Evolutionary conservation across 2,888 invertebrate species (phyloP).

Genomic region (Alentia gelatinosa): DNA sequence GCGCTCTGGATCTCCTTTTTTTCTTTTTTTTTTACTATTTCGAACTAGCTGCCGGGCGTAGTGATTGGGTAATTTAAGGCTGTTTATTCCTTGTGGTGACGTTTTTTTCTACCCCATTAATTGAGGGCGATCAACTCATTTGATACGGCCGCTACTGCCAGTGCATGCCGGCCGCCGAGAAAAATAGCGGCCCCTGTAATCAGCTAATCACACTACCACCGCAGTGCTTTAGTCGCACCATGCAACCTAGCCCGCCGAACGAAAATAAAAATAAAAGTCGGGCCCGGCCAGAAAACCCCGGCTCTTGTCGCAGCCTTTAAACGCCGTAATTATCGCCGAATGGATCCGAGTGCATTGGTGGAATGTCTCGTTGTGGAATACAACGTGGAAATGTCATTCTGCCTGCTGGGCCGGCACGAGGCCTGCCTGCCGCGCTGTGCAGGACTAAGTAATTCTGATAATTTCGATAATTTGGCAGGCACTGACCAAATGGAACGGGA

Average conservation of each 20-base stretch:
- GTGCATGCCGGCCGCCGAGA: neutral
- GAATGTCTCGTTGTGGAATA: neutral
- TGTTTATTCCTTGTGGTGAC: conserved; percentile 28
- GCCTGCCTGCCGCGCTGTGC: neutral
- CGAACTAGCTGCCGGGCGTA: neutral
- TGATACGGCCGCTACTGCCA: neutral
- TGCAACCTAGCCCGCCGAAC: neutral
- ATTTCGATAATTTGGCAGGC: conserved; percentile 39
- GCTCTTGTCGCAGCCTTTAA: neutral
- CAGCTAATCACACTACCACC: neutral
- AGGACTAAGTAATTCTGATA: conserved; percentile 21
- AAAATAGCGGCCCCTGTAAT: neutral
- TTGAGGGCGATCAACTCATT: conserved; percentile 48
- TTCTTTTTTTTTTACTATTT: neutral
- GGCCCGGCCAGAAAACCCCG: neutral
- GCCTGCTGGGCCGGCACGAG: neutral
- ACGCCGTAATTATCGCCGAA: neutral
- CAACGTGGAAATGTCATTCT: conserved; percentile 15
- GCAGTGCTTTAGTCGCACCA: neutral
- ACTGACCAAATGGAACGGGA: conserved; percentile 19
- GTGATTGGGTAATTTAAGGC: conserved; percentile 44
- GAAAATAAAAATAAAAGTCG: neutral
- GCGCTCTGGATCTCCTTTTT: neutral
- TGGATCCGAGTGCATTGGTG: neutral
- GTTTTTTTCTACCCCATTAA: conserved; percentile 41